These are phyloP conservation scores for Nycticorax nycticorax DNA, from an alignment of 2,113 vertebrate genomes.

Conservation along the genomic window DNA sequence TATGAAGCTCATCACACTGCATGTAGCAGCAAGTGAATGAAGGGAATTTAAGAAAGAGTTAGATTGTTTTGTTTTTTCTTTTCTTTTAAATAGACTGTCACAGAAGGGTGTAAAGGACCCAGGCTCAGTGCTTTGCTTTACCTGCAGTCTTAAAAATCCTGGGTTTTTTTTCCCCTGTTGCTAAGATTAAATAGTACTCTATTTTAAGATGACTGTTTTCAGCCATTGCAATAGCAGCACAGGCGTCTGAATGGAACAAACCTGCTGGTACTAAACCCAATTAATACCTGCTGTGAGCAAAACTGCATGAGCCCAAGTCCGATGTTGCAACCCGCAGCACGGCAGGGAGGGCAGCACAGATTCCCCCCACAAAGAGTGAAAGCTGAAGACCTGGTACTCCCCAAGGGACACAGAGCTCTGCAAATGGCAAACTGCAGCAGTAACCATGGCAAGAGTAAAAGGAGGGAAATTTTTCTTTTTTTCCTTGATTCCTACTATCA, in stretches of 20 bases:
- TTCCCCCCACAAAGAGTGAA: neutral
- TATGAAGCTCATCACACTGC: neutral
- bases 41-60: neutral
- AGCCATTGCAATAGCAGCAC: neutral
- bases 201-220: neutral
- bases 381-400: neutral
- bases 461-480: neutral
- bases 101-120: neutral
- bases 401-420: neutral
- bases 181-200: constrained; percentile 13
- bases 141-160: neutral
- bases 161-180: neutral
- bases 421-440: neutral
- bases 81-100: neutral
- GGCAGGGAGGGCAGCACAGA: neutral
- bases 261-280: neutral
- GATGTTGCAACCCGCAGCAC: neutral
- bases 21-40: neutral
- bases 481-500: neutral
- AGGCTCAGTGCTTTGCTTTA: neutral
- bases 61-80: neutral
- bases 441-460: neutral
- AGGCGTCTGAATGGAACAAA: neutral
- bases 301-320: neutral
- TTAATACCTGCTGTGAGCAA: neutral